Evolutionary conservation across 2,797 vertebrate genomes (phyloP).

Genomic region (Coluber constrictor): DNA sequence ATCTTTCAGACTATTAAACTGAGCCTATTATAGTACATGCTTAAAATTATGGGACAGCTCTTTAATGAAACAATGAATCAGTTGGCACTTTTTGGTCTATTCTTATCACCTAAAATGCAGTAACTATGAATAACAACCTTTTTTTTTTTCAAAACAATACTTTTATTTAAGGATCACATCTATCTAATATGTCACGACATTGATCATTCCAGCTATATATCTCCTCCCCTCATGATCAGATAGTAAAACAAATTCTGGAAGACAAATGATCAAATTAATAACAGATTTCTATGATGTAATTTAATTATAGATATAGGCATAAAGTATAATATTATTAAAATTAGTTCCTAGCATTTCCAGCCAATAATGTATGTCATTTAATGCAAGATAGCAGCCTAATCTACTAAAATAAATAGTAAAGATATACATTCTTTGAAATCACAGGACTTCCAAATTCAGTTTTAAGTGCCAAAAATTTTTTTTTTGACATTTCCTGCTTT

Average conservation of each 20-base stretch:
- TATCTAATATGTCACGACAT: background rate
- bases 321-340: background rate
- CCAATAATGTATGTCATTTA: background rate
- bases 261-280: background rate
- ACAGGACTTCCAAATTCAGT: background rate
- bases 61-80: background rate
- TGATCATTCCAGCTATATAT: background rate
- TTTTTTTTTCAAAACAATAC: background rate
- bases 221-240: background rate
- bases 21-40: background rate
- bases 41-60: background rate
- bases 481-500: constrained; percentile 48
- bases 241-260: background rate
- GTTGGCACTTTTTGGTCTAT: background rate
- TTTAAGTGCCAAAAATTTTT: background rate
- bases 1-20: background rate
- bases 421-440: constrained; percentile 16
- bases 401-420: constrained; percentile 7
- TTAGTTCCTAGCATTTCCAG: background rate
- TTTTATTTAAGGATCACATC: background rate
- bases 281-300: background rate
- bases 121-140: background rate
- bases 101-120: background rate
- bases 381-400: background rate
- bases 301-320: too few relatives aligned